Evolutionary conservation across 92 coral and sea anemone genomes (phyloP).

Genomic region (Chrysogorgia sp.): DNA sequence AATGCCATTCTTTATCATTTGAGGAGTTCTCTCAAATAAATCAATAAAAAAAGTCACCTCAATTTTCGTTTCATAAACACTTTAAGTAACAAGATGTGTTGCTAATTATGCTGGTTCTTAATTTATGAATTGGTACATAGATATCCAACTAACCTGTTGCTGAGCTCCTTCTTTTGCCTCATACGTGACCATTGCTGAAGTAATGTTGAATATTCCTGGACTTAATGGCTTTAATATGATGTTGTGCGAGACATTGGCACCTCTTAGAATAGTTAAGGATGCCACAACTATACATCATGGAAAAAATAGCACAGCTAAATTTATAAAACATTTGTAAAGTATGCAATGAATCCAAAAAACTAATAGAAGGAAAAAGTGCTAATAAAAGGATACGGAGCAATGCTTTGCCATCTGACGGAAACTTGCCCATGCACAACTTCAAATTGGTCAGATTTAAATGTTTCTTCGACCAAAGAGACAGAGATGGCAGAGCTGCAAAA

Average conservation of each 20-base stretch:
- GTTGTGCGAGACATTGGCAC: conserved; percentile 93
- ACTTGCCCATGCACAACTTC: conserved; percentile 76
- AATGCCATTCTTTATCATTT: too few species aligned
- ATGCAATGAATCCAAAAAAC: too few species aligned
- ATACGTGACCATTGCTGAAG: conserved; percentile 94
- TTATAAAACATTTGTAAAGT: too few species aligned
- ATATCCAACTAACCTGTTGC: conserved; percentile 54
- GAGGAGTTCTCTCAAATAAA: too few species aligned
- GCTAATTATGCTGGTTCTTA: too few species aligned
- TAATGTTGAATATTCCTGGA: conserved; percentile 87
- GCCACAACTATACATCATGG: neutral
- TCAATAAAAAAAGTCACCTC: too few species aligned
- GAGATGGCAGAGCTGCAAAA: conserved; percentile 78
- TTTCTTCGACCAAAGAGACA: conserved; percentile 78
- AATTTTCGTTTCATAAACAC: too few species aligned
- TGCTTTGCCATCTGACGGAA: conserved; percentile 87
- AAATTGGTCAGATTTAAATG: conserved; percentile 78
- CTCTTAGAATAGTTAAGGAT: conserved; percentile 61
- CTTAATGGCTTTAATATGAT: conserved; percentile 80
- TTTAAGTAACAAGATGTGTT: neutral
- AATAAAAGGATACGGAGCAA: conserved; percentile 94
- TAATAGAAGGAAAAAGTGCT: neutral
- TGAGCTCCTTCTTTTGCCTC: conserved; percentile 78
- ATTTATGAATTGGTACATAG: too few species aligned
- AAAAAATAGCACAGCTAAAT: too few species aligned